Evolutionary conservation across 37 sponge, comb jelly and placozoan genomes (phyloP), one percentile per base, ranked within the genome.

Genomic region (Geodia barretti): DNA sequence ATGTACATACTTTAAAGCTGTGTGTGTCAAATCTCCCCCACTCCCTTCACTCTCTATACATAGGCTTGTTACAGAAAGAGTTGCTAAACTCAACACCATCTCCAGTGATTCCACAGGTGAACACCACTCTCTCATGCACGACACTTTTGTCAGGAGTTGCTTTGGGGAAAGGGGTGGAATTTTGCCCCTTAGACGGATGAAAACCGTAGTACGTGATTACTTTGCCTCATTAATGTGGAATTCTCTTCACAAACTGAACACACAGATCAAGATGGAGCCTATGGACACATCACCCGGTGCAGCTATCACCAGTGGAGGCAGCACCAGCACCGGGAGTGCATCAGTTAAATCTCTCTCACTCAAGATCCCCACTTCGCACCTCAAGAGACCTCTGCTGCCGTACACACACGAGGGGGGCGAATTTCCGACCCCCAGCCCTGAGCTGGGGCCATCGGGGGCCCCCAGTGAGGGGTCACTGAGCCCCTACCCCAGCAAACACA

Each of bases 311-410:
- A n/a, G n/a, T n/a, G n/a, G n/a, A n/a, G n/a, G n/a, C n/a, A n/a
- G n/a, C n/a, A n/a, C n/a, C n/a, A n/a, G n/a, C n/a, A n/a, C n/a
- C n/a, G n/a, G n/a, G n/a, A 41, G 28, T 38, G 74, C 54, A 3
- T 36, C 40, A 9, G 64, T 31, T 5, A 36, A 62, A 19, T 64
- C 81, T 32, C 72, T 80, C 81, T 80, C 81, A 1, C 81, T 80
- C 72, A 80, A 80, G 39, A 80, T 80, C 71, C n/a, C 72, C 71
- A 80, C 81, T 3, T 20, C 81, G 17, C 72, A 70, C 23, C 62
- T 80, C 19, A 80, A 71, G 72, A 71, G 71, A 30, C 8, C 21
- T 34, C 70, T 58, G 5, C 68, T 69, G 30, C 31, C 60, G 1
- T 24, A 33, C 24, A 47, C 4, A 11, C 30, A 7, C 33, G 37